A percentile compares a stretch with the other conserved stretches of the same genome.
Conservation (phyloP, 1,140 invertebrate genomes). For the Laupala kohalensis region DNA sequence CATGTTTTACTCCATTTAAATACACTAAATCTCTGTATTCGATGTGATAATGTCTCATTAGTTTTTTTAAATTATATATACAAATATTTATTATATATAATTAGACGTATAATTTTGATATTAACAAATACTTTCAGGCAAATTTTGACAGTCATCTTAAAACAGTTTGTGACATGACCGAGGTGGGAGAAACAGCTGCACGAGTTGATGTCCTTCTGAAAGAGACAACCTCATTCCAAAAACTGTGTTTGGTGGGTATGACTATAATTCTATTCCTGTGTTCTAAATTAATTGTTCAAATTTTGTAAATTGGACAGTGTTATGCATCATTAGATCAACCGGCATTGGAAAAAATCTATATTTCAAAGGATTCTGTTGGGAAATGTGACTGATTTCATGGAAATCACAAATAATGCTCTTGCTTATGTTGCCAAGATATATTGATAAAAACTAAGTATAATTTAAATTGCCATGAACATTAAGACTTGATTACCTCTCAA, state of each 20-base stretch:
- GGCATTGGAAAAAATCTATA: constrained; percentile 2
- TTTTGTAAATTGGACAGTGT: neutral
- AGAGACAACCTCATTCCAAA: constrained; percentile 64
- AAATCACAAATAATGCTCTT: no score
- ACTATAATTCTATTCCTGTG: neutral
- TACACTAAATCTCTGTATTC: no score
- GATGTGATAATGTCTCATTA: neutral
- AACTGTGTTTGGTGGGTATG: constrained; percentile 48
- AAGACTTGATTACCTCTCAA: no score
- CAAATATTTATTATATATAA: neutral
- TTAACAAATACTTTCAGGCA: constrained; percentile 31
- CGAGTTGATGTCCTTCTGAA: constrained; percentile 62
- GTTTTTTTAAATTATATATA: neutral
- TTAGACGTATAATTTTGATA: neutral
- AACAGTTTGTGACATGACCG: constrained; percentile 65
- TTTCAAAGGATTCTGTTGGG: no score
- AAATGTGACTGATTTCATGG: no score
- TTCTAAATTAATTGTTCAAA: neutral
- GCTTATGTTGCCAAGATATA: no score
- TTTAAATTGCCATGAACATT: no score
- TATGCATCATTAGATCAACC: neutral
- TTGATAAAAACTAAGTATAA: no score
- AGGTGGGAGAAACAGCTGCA: constrained; percentile 69
- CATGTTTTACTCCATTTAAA: no score
- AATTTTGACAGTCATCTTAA: constrained; percentile 58